These are phyloP conservation scores for Vanessa tameamea DNA, from an alignment of 1,140 invertebrate genomes.

Conservation along the genomic window DNA sequence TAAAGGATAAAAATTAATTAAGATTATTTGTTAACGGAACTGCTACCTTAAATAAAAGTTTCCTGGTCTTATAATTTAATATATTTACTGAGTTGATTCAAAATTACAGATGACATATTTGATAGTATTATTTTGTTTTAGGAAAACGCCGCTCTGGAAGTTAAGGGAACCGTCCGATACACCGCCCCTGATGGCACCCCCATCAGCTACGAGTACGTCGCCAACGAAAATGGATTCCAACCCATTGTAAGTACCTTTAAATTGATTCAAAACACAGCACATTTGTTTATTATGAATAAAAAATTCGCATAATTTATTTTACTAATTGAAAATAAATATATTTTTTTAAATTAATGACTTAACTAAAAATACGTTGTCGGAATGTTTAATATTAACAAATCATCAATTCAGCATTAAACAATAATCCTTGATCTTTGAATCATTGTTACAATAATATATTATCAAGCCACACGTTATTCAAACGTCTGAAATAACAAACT, in stretches of 20 bases:
- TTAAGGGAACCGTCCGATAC: slow-evolving; percentile 80
- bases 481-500: slow-evolving; percentile 4
- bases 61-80: too few relatives aligned
- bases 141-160: slow-evolving; percentile 66
- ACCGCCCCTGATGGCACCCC: slow-evolving; percentile 78
- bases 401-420: not conserved
- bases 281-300: too few relatives aligned
- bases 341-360: too few relatives aligned
- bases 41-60: too few relatives aligned
- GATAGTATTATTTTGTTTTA: slow-evolving; percentile 36
- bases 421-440: slow-evolving; percentile 43
- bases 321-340: too few relatives aligned
- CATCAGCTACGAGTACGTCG: slow-evolving; percentile 76
- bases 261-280: not conserved
- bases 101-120: not conserved
- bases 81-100: not conserved
- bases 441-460: slow-evolving; percentile 24
- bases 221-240: slow-evolving; percentile 83
- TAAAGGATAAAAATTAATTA: too few relatives aligned
- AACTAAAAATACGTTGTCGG: too few relatives aligned
- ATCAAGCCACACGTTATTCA: slow-evolving; percentile 17
- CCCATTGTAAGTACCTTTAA: slow-evolving; percentile 63
- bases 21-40: too few relatives aligned
- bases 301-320: too few relatives aligned
- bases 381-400: not conserved